Base-by-base conservation (phyloP, 2,888 invertebrate species). In the Eurois occulta region DNA sequence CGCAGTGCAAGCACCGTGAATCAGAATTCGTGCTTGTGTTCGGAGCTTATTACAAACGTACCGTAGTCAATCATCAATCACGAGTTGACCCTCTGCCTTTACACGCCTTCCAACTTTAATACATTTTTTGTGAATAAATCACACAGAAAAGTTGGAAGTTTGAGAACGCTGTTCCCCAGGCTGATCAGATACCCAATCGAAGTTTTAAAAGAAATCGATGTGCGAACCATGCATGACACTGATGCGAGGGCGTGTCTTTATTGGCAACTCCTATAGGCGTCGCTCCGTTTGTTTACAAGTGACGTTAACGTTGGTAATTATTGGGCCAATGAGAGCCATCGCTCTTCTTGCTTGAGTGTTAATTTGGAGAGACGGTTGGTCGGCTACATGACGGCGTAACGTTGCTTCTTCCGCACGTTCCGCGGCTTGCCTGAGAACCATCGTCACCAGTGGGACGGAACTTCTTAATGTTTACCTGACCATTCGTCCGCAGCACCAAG, bases 51-150 rank as follows among this genome's bases (percentile, higher is more conserved):
- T 87, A 80, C 82, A 81, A 86, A 87, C 85, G 82, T 85, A 89
- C 91, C 91, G 91, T 91, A 87, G 89, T 90, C 85, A 94, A 94
- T 94, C 93, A 91, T 91, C 88, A 89, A 91, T 93, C 95, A 94
- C 94, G 94, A 93, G 78, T 86, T 90, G 89, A 88, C 87, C 88
- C 84, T 87, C 84, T 81, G 80, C 83, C 82, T 87, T 86, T 73
- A 64, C 69, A 73, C 79, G 78, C 73, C 60, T 60, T 32, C 66
- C 28, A 71, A 69, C 78, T 71, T 76, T 67, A 81, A 77, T 74
- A 67, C 35, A 68, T 89, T 89, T 85, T 85, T 84, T 79, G 77
- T 82, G 68, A 81, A 78, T 87, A 85, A 81, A 69, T 77, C 85
- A 85, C 86, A 82, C 75, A 78, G 78, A 78, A 79, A 77, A 79